Conservation (phyloP, 2,888 invertebrate species). For the Poecilobothrus nobilitatus region DNA sequence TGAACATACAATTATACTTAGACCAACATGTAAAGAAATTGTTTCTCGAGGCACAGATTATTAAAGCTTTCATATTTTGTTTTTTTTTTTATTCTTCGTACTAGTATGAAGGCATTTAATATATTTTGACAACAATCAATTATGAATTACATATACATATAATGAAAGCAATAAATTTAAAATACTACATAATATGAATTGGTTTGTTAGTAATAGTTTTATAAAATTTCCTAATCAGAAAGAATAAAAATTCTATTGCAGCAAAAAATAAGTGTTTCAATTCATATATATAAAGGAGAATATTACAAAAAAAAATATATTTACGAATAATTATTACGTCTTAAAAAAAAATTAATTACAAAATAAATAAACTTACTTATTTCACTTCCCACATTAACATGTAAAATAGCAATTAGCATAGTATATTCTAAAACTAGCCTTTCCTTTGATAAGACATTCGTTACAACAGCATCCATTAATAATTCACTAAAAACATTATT, state of each 20-base stretch:
- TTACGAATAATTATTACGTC: no score
- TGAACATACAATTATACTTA: conserved; percentile 93
- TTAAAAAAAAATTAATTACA: not conserved
- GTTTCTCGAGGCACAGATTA: conserved; percentile 96
- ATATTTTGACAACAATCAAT: no score
- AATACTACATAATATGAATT: not conserved
- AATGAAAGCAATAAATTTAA: not conserved
- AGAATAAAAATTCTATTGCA: not conserved
- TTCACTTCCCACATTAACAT: conserved; percentile 86
- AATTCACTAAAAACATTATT: conserved; percentile 64
- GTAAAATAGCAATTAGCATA: conserved; percentile 71
- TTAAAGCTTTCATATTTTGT: conserved; percentile 18
- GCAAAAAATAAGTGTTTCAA: not conserved
- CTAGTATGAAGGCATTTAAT: not conserved
- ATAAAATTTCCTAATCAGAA: not conserved
- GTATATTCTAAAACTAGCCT: conserved; percentile 76
- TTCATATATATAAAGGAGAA: not conserved
- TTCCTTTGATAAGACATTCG: conserved; percentile 56
- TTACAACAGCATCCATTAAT: conserved; percentile 62
- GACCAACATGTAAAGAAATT: conserved; percentile 98
- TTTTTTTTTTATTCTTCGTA: conserved; percentile 7
- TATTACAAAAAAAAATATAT: no score
- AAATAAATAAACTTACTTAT: conserved; percentile 46
- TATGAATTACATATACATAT: no score
- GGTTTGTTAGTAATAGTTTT: not conserved